A percentile compares a stretch with the other conserved stretches of the same genome.
These are phyloP conservation scores for Ferrisia virgata DNA, from an alignment of 2,888 invertebrate genomes.

Conservation along the genomic window DNA sequence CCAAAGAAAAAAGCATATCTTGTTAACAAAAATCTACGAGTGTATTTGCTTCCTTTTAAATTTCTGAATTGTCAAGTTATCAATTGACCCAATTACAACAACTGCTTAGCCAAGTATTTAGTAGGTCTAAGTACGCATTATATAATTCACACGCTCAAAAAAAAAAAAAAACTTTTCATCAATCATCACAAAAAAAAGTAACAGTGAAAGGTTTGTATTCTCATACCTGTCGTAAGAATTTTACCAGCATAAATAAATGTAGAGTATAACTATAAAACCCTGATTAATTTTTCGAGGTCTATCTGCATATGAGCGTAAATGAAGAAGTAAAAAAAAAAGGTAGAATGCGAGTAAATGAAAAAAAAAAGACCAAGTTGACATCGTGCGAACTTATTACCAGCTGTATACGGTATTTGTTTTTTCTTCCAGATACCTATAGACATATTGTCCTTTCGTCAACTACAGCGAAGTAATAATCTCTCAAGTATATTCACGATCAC, in stretches of 20 bases:
- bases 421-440: background rate
- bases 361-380: background rate
- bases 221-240: background rate
- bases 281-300: background rate
- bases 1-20: too few species aligned
- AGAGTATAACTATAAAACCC: background rate
- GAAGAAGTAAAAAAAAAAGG: background rate
- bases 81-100: background rate
- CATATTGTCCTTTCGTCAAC: background rate
- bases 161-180: background rate
- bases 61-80: too few species aligned
- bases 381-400: background rate
- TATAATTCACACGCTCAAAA: background rate
- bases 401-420: background rate
- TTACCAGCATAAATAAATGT: background rate
- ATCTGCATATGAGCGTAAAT: background rate
- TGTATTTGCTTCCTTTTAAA: too few species aligned
- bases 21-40: too few species aligned
- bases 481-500: conserved; percentile 29
- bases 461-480: background rate
- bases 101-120: too few species aligned
- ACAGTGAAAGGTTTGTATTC: background rate
- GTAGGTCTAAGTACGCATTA: too few species aligned
- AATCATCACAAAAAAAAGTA: background rate
- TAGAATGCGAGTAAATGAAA: background rate